Evolutionary conservation across 1,140 invertebrate species (phyloP), one percentile per base, ranked within the genome.

Genomic region (Aethina tumida): DNA sequence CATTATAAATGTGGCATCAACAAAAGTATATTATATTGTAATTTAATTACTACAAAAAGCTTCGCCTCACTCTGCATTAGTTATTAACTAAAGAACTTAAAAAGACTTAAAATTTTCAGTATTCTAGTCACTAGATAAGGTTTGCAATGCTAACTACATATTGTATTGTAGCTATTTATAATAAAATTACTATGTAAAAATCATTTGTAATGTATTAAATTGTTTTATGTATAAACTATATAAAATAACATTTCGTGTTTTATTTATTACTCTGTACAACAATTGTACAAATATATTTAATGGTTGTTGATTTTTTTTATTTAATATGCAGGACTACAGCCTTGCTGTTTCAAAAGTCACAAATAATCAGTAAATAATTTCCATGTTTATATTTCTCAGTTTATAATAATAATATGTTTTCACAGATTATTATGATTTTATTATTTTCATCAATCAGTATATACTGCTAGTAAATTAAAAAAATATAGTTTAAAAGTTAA

Each of bases 71-170:
- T 38, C 33, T 43, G 32, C 41, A 45, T 40, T 53, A 49, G 50
- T 35, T 55, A 47, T 47, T 45, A 43, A 44, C 35, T 17, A 44
- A 41, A 47, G 45, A 49, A 45, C 31, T 32, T 25, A 25, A 45
- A 51, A 59, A 59, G 56, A 60, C 58, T 59, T 59, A 58, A 55
- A 53, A 55, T 56, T 47, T 53, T 60, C 58, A 60, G 58, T 60
- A 60, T 60, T 60, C 58, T 60, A 60, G 58, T 60, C 58, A 60
- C 50, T 59, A 59, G 53, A 36, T 56, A 54, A 55, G 50, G 28
- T 37, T 38, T 39, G 31, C 40, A 46, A 45, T 42, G 49, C 52
- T 54, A 52, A 55, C 42, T 41, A 48, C 43, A 47, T 53, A 47
- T 48, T 50, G 45, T 48, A 52, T 50, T 54, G 45, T 48, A 51